Conservation (phyloP, 2,888 invertebrate genomes). For the Eumerus sabulonum region DNA sequence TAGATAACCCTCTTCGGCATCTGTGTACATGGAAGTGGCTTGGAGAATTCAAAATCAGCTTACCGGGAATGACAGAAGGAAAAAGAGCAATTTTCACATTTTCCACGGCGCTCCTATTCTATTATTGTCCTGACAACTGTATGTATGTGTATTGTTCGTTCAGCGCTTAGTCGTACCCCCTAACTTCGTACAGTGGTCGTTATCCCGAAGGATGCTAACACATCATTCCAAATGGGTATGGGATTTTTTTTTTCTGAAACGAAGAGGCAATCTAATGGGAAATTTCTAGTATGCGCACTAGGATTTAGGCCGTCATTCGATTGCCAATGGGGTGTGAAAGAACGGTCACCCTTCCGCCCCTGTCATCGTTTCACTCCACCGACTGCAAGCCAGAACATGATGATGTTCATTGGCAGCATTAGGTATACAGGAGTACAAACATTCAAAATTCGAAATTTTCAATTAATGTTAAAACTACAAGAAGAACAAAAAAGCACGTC, state of each 20-base stretch:
- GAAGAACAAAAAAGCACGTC: constrained; percentile 39
- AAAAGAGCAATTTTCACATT: constrained; percentile 31
- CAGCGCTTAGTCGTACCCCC: constrained; percentile 42
- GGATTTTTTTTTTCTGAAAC: constrained; percentile 9
- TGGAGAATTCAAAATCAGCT: constrained; percentile 52
- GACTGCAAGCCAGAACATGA: not conserved
- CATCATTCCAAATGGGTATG: constrained; percentile 54
- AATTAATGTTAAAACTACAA: constrained; percentile 57
- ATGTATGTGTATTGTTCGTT: constrained; percentile 38
- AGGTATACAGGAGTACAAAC: constrained; percentile 56
- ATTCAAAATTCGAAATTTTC: constrained; percentile 57
- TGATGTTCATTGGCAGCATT: constrained; percentile 50
- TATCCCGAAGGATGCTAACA: constrained; percentile 42
- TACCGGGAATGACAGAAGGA: constrained; percentile 33
- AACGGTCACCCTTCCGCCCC: too few species aligned
- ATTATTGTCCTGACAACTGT: constrained; percentile 65
- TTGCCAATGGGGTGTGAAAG: too few species aligned
- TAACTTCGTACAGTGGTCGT: constrained; percentile 25
- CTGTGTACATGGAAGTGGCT: constrained; percentile 41
- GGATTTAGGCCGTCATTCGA: too few species aligned
- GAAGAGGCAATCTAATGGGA: constrained; percentile 56
- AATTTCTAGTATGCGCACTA: constrained; percentile 65
- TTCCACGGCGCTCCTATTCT: constrained; percentile 56
- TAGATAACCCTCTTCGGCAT: constrained; percentile 20
- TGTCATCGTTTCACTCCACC: too few species aligned